Evolutionary conservation across 2,797 vertebrate genomes (phyloP), one percentile per base, ranked within the genome.

Genomic region (Sciurus vulgaris): DNA sequence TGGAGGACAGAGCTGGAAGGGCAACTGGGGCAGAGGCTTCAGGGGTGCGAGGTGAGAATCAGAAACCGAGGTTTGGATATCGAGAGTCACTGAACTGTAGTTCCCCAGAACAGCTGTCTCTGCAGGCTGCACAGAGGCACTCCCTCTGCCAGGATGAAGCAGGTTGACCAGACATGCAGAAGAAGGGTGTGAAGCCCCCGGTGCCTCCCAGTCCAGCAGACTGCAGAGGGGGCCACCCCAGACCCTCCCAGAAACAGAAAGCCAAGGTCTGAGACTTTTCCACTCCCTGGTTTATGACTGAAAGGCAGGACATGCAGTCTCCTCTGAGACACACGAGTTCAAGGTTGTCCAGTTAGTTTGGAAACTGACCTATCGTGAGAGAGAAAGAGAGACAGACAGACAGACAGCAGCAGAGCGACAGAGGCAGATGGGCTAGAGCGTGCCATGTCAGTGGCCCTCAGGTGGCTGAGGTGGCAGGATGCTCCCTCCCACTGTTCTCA

Each of bases 171-270:
- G 76, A 65, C 14, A 22, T 3, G 24, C 28, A 4, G 12, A 47
- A 0, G 28, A 9, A 76, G 59, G 2, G 11, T 12, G 33, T 0
- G 7, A 33, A 5, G 18, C 30, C 10, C 61, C 24, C 4, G 2
- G 15, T 11, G 41, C 35, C 44, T 41, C 54, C 13, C 74, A 33
- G 7, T 0, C 59, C 3, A 69, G 1, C 28, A 30, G 22, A 33
- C 11, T 24, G 2, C 0, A 0, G 1, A 59, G 30, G 4, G 1
- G 41, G 17, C 65, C 91, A 26, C 30, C 7, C 12, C n/a, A 35
- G 15, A 51, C n/a, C 2, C 35, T 5, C 24, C n/a, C n/a, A 35
- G 44, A 61, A 38, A 47, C 15, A 18, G 65, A 59, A 51, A 41
- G 61, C 33, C 24, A 26, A 10, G 17, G 8, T 35, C 12, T 18